Conservation (phyloP, 2,888 invertebrate genomes). For the Clitarchus hookeri region DNA sequence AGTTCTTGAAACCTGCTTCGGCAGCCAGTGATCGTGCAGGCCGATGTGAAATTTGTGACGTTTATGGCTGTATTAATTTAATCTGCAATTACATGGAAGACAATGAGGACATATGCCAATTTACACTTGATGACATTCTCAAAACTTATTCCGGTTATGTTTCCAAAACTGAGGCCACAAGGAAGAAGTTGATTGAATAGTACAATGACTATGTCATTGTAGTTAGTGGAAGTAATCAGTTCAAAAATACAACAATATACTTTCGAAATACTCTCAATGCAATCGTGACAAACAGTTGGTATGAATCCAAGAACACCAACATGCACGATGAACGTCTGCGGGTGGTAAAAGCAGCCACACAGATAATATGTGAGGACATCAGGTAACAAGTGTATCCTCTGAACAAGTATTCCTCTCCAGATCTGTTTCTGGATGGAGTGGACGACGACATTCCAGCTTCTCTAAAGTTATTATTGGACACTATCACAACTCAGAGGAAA, state of each 20-base stretch:
- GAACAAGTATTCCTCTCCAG: background rate
- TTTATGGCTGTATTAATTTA: background rate
- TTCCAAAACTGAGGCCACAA: too few relatives aligned
- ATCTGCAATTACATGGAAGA: background rate
- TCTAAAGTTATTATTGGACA: background rate
- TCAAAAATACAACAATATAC: background rate
- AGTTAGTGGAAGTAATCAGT: background rate
- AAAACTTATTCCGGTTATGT: too few relatives aligned
- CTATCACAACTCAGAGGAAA: background rate
- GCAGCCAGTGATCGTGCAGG: background rate
- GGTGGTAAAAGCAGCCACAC: background rate
- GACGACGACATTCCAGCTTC: background rate
- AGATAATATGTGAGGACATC: background rate
- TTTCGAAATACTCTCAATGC: background rate
- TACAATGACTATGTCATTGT: background rate
- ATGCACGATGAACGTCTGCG: background rate
- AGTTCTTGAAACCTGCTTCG: background rate
- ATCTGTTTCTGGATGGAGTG: background rate
- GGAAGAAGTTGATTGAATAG: too few relatives aligned
- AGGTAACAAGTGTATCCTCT: background rate
- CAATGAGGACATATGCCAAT: too few relatives aligned
- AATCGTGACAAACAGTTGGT: background rate
- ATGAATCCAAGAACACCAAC: background rate
- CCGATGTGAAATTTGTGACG: background rate
- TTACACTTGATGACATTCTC: too few relatives aligned